Base-by-base conservation (phyloP, 2,113 vertebrate species). In the Colinus virginianus region DNA sequence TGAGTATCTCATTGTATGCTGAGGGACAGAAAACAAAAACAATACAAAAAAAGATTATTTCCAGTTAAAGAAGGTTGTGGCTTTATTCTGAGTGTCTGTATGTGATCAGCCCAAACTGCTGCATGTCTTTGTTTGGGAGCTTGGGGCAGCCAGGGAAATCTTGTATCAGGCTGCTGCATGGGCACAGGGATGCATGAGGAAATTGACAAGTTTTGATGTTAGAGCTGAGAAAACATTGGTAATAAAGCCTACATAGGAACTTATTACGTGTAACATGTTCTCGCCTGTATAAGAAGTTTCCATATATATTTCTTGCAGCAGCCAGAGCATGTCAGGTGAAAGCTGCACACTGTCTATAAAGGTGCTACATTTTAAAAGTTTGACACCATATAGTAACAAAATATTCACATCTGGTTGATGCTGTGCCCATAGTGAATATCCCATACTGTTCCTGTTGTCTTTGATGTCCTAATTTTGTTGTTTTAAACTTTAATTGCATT, bases 201-300 rank as follows among this genome's bases (percentile, higher is more conserved):
- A 26, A 26, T 32, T 12, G 11, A 36, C 3, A 13, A 13, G 4
- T 67, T 78, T 58, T 20, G 13, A 4, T 43, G 6, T 62, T 79
- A 51, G 18, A 62, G 13, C 8, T 78, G 26, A 2, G 11, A 36
- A 20, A 46, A 25, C 25, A 34, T 38, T 38, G 34, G 17, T 15
- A 26, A 59, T 34, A 46, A 28, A 36, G 11, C 4, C 3, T 11
- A 3, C 21, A 2, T 45, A n/a, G 45, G 43, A 58, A 70, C 6
- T 20, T 76, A 7, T 0, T 38, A 3, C 13, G 4, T 64, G 22
- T 43, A 69, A 69, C 8, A 19, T 18, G 11, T 17, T 2, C 0
- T 76, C 85, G 36, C 17, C 30, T 21, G 15, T 38, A 26, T 59
- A 38, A 79, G 51, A 75, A n/a, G 18, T 45, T 78, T n/a, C 34